Percentiles rank a stretch among this genome's conserved stretches.
These are phyloP conservation scores for Toxotes lorentzi DNA, from an alignment of 2,797 vertebrate species.

Conservation along the genomic window DNA sequence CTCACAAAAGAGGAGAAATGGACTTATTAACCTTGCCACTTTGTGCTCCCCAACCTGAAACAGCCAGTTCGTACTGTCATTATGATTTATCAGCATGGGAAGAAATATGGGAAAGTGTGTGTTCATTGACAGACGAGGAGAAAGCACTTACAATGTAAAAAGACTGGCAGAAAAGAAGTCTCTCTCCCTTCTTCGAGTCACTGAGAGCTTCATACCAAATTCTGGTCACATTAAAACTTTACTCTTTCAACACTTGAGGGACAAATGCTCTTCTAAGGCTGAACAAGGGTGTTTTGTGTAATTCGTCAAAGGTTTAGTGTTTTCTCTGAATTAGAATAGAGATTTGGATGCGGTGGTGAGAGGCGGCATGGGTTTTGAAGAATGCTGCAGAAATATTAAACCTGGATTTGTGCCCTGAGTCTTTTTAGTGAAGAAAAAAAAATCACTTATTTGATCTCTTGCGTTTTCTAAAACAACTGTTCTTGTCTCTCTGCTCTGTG, in stretches of 20 bases:
- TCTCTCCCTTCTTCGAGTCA: conserved; percentile 29
- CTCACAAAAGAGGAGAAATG: conserved; percentile 47
- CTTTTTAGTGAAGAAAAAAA: conserved; percentile 12
- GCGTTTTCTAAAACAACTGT: conserved; percentile 37
- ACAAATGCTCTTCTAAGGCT: conserved; percentile 38
- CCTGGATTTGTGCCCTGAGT: conserved; percentile 28
- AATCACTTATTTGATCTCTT: conserved; percentile 36
- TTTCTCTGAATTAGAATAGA: conserved; percentile 56
- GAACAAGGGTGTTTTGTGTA: conserved; percentile 35
- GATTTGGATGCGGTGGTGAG: conserved; percentile 25
- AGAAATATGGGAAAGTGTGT: conserved; percentile 27
- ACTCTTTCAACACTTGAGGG: conserved; percentile 39
- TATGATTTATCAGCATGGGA: conserved; percentile 54
- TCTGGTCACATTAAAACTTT: conserved; percentile 55
- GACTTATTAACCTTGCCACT: conserved; percentile 65
- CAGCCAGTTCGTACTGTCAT: conserved; percentile 36
- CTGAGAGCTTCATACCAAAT: conserved; percentile 52
- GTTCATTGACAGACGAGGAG: conserved; percentile 39
- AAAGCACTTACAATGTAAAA: conserved; percentile 56
- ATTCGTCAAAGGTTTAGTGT: conserved; percentile 45
- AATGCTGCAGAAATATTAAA: conserved; percentile 51
- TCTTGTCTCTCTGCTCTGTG: conserved; percentile 12
- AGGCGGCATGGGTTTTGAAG: conserved; percentile 16
- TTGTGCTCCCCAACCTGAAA: conserved; percentile 38
- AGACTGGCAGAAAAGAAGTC: conserved; percentile 30